Evolutionary conservation across 2,113 vertebrate species (phyloP).

Genomic region (Capricornis sumatraensis): DNA sequence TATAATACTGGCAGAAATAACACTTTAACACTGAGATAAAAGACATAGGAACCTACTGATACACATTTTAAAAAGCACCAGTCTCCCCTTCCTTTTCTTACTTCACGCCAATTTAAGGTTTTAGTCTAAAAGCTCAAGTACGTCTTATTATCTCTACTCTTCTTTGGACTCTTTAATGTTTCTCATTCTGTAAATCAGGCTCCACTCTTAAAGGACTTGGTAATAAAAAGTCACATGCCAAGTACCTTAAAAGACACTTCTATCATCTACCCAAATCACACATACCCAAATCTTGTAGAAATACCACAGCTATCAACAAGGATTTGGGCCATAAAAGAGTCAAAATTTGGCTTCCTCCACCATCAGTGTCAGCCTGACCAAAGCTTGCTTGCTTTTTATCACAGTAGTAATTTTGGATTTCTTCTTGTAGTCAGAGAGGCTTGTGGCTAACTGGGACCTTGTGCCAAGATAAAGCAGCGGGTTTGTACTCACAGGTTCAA

Average conservation of each 20-base stretch:
- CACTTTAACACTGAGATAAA: neutral
- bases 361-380: neutral
- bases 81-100: neutral
- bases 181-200: neutral
- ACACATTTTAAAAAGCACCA: neutral
- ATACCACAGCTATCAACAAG: neutral
- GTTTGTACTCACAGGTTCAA: rapidly evolving
- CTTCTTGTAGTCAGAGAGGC: neutral
- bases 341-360: neutral
- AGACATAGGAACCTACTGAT: neutral
- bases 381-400: neutral
- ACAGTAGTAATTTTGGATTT: neutral
- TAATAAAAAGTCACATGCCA: neutral
- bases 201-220: neutral
- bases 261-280: neutral
- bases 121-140: neutral
- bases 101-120: neutral
- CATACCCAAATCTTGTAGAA: neutral
- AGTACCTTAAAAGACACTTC: neutral
- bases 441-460: neutral
- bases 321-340: neutral
- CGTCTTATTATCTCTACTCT: neutral
- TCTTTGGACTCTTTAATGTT: neutral
- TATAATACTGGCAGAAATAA: constrained; percentile 45
- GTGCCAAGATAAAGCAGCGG: neutral